Evolutionary conservation across 2,113 vertebrate genomes (phyloP).

Genomic region (Pedetes capensis): DNA sequence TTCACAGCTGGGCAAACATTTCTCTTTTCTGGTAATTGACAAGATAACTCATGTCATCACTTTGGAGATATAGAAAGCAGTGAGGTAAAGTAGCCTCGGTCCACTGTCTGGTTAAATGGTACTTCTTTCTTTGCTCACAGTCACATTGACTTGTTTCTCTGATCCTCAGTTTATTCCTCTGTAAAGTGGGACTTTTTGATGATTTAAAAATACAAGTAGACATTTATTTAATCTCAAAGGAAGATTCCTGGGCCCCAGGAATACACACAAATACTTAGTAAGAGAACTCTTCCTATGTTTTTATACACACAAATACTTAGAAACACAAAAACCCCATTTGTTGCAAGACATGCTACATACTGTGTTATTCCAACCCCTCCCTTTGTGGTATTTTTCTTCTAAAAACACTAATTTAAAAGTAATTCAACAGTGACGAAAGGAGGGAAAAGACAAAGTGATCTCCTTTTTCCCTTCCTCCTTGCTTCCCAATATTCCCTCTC

Average conservation of each 20-base stretch:
- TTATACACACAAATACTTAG: background rate
- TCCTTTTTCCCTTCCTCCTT: fast-evolving
- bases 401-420: background rate
- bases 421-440: background rate
- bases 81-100: background rate
- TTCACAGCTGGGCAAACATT: background rate
- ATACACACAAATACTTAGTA: background rate
- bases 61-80: background rate
- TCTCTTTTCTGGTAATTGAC: background rate
- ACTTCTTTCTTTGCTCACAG: background rate
- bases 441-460: background rate
- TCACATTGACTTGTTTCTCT: background rate
- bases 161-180: background rate
- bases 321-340: background rate
- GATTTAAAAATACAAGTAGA: background rate
- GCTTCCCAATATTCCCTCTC: background rate
- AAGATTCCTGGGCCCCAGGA: fast-evolving
- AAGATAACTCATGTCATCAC: background rate
- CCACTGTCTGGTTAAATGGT: background rate
- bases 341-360: background rate
- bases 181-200: background rate
- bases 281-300: too few species aligned
- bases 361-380: background rate
- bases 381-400: background rate
- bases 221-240: background rate